phyloP scores from a whole-genome alignment of 1,140 invertebrate species.

The Nebria ingens region DNA sequence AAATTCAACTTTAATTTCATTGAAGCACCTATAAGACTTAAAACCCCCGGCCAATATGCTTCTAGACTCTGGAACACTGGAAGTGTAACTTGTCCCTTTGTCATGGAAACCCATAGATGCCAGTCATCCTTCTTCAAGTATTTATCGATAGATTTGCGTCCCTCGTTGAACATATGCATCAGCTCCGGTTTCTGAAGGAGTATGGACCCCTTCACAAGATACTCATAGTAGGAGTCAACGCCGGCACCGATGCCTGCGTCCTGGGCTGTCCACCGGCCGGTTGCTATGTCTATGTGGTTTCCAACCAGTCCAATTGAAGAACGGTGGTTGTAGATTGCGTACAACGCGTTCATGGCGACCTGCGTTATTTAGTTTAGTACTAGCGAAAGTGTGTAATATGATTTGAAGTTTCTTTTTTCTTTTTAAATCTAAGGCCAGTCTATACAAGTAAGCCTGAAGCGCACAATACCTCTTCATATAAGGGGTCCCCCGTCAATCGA shows the following conservation, averaged over 20 bases:
- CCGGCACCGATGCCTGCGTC: constrained; percentile 88
- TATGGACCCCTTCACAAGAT: constrained; percentile 89
- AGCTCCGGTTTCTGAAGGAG: constrained; percentile 74
- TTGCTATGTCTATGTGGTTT: constrained; percentile 94
- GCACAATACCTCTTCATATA: constrained; percentile 72
- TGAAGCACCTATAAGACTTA: constrained; percentile 82
- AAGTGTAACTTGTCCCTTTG: constrained; percentile 86
- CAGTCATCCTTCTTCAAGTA: constrained; percentile 88
- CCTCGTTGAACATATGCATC: constrained; percentile 84
- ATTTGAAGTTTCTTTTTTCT: no score
- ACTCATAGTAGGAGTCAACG: constrained; percentile 98
- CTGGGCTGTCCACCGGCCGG: constrained; percentile 91
- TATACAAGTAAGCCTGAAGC: not conserved
- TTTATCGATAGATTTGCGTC: constrained; percentile 70
- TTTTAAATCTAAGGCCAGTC: not conserved
- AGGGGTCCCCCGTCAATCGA: constrained; percentile 85
- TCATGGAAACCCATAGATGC: constrained; percentile 96
- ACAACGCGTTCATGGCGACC: constrained; percentile 84
- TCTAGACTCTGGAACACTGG: constrained; percentile 97
- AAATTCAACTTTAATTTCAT: constrained; percentile 23
- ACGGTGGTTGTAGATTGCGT: constrained; percentile 74
- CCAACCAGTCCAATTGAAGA: constrained; percentile 88
- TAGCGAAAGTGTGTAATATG: not conserved
- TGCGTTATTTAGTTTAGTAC: constrained; percentile 34
- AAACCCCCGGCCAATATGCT: constrained; percentile 95